Base-by-base conservation (phyloP, 2,797 vertebrate genomes). In the Acestrorhynchus altus region DNA sequence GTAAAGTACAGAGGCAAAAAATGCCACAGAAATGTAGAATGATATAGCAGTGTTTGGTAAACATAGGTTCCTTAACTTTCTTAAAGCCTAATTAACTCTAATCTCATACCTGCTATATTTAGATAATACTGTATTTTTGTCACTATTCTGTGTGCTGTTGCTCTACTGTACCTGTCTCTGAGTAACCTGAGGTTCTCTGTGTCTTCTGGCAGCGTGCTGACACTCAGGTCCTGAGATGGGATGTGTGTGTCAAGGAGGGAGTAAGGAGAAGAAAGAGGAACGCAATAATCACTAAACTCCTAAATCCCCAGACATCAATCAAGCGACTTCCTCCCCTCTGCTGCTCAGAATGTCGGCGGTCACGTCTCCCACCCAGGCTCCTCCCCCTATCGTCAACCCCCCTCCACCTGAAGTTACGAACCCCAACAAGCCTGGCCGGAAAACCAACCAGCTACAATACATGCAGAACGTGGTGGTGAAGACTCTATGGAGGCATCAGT, bases 401-500 rank as follows among this genome's bases (percentile, higher is more conserved):
- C 87, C 95, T 0, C 95, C 96, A 0, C 97, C 97, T 0, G 97
- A 98, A 91, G 93, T 97, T 84, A 95, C 94, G 71, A 98, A 96
- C 83, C 88, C 97, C 16, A 91, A 90, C 80, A 99, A 98, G 77
- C 96, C 96, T 0, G 97, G 97, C 84, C 89, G 97, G 42, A 98
- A 98, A 85, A 99, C 97, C 84, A 99, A 99, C 89, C 97, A 99
- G 72, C 89, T 99, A 84, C 97, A 99, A 87, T 99, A 98, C 84
- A 99, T 99, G 97, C 97, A 98, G 90, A 98, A 98, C 1, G 97
- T 97, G 26, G 97, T 99, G 90, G 97, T 99, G 83, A 99, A 98
- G 91, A 98, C 97, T 0, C 91, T 99, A 72, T 99, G 97, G 97
- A 98, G 96, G 75, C 97, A 99, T 86, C 97, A 99, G 93, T 99